Evolutionary conservation across 2,888 invertebrate genomes (phyloP).

Genomic region (Polyommatus iphigenia): DNA sequence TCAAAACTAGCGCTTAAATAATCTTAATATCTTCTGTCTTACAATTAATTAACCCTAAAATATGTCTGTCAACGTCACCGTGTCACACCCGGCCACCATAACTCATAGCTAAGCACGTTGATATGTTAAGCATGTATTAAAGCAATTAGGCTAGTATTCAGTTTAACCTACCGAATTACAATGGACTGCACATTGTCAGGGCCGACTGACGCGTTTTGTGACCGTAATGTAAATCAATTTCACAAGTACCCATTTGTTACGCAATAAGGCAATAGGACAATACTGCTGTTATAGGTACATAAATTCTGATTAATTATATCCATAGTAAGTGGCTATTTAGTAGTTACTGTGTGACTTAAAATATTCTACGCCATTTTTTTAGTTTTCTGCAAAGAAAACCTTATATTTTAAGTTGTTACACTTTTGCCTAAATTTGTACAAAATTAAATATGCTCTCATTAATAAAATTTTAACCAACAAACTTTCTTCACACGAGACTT

Average conservation of each 20-base stretch:
- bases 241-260: conserved; percentile 7
- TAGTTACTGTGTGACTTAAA: too few relatives aligned
- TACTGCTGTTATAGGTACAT: too few relatives aligned
- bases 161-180: conserved; percentile 28
- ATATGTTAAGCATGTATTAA: conserved; percentile 31
- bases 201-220: conserved; percentile 24
- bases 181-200: conserved; percentile 16
- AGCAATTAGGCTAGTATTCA: conserved; percentile 29
- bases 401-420: too few relatives aligned
- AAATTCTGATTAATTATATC: too few relatives aligned
- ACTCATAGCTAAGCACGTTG: conserved; percentile 29
- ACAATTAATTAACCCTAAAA: conserved; percentile 30
- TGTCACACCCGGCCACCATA: conserved; percentile 26
- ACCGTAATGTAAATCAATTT: conserved; percentile 22
- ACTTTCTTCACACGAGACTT: not conserved
- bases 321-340: too few relatives aligned
- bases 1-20: conserved; percentile 20
- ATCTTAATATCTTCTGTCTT: conserved; percentile 11
- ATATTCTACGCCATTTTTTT: too few relatives aligned
- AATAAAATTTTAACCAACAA: too few relatives aligned
- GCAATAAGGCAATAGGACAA: too few relatives aligned
- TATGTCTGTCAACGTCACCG: conserved; percentile 21
- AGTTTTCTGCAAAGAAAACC: too few relatives aligned
- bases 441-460: too few relatives aligned
- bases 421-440: too few relatives aligned